Conservation (phyloP, 2,888 invertebrate species). For the Pemphredon lugubris region DNA sequence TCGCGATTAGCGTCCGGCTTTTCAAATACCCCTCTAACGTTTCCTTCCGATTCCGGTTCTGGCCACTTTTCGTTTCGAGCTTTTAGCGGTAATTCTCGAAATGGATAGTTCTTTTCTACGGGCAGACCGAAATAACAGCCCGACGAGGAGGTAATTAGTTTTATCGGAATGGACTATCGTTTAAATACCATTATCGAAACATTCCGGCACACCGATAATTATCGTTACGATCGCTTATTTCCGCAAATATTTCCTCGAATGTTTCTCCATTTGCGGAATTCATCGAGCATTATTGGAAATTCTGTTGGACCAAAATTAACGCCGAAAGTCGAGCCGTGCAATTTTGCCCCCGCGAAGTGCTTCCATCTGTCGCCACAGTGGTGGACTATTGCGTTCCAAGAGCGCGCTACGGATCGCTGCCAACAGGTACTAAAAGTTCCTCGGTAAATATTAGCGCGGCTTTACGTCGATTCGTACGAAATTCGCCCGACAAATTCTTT, state of each 20-base stretch:
- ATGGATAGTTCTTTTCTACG: neutral
- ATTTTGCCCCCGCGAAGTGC: neutral
- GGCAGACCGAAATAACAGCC: neutral
- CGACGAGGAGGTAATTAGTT: slow-evolving; percentile 11
- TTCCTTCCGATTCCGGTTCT: neutral
- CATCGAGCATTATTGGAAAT: slow-evolving; percentile 1
- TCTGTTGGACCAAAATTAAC: neutral
- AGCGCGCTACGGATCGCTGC: slow-evolving; percentile 7
- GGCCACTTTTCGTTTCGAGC: neutral
- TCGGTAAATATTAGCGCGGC: too few relatives aligned
- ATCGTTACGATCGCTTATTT: slow-evolving; percentile 16
- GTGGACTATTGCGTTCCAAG: slow-evolving; percentile 33
- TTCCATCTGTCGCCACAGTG: slow-evolving; percentile 48
- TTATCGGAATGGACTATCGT: slow-evolving; percentile 25
- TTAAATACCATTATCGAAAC: slow-evolving; percentile 6
- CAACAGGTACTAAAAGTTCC: neutral
- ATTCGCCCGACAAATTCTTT: too few relatives aligned
- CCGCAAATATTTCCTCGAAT: slow-evolving; percentile 7
- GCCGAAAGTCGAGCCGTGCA: slow-evolving; percentile 24
- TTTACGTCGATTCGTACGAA: too few relatives aligned
- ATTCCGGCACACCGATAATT: slow-evolving; percentile 4
- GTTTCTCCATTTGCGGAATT: slow-evolving; percentile 2
- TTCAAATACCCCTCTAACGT: too few relatives aligned
- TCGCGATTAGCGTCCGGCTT: slow-evolving; percentile 46
- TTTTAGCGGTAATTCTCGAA: neutral